A percentile compares a stretch with the other conserved stretches of the same genome.
phyloP scores from a whole-genome alignment of 2,797 vertebrate genomes.

The Vespertilio murinus region DNA sequence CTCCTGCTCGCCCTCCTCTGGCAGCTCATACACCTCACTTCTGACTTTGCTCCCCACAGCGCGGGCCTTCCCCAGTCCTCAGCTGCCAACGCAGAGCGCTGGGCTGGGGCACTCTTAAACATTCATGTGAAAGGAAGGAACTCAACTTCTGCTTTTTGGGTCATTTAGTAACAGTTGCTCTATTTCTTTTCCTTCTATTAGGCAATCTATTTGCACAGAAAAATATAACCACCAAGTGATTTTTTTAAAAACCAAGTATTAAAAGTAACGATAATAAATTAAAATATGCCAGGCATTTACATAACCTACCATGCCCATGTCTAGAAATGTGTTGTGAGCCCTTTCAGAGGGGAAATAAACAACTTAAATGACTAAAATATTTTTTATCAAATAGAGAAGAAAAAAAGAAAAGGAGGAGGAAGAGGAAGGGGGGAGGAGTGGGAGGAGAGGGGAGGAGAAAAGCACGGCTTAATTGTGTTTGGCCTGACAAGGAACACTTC shows the following conservation, averaged over 20 bases:
- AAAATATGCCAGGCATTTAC: not conserved
- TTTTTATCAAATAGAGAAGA: not conserved
- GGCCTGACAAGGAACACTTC: conserved; percentile 21
- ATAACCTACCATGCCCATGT: not conserved
- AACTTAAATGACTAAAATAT: not conserved
- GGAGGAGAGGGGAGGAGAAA: too few relatives aligned
- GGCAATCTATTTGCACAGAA: conserved; percentile 55
- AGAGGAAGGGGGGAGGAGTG: too few relatives aligned
- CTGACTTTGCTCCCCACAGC: not conserved
- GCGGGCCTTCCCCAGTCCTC: not conserved
- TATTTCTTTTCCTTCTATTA: conserved; percentile 59
- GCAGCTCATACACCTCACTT: not conserved
- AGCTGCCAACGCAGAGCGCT: not conserved
- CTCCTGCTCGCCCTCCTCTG: not conserved
- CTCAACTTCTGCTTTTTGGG: conserved; percentile 61
- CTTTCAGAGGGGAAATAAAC: conserved; percentile 15
- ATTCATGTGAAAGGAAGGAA: conserved; percentile 16
- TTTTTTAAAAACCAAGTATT: conserved; percentile 24
- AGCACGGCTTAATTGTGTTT: not conserved
- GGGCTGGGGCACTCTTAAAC: not conserved
- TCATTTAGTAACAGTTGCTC: conserved; percentile 50
- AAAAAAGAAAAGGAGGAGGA: not conserved
- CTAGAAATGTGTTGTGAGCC: not conserved
- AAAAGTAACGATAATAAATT: conserved; percentile 33
- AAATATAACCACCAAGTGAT: conserved; percentile 17